phyloP scores from a whole-genome alignment of 2,113 vertebrate genomes.

The Sphyrna mokarran region DNA sequence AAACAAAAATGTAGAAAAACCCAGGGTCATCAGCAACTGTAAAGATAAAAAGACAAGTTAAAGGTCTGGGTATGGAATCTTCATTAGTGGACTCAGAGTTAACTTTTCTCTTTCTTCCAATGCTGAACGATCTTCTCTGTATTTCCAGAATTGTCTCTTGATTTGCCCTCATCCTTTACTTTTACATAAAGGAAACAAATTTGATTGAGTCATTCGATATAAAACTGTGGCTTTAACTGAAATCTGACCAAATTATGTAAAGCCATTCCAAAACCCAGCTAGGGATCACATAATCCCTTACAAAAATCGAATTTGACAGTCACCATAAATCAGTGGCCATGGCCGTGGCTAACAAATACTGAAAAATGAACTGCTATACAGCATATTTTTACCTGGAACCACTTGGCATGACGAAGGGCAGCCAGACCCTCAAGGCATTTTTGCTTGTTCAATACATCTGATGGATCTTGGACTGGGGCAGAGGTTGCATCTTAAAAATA shows the following conservation, averaged over 20 bases:
- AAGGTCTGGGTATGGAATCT: neutral
- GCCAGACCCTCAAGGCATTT: conserved; percentile 68
- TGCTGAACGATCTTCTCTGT: neutral
- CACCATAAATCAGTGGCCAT: conserved; percentile 76
- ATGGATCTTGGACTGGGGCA: conserved; percentile 49
- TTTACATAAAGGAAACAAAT: neutral
- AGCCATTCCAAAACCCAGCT: neutral
- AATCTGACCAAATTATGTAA: neutral
- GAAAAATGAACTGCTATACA: neutral
- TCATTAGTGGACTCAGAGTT: neutral
- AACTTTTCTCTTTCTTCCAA: neutral
- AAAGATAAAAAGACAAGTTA: neutral
- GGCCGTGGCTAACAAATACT: conserved; percentile 25
- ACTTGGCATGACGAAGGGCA: conserved; percentile 70
- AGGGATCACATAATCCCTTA: conserved; percentile 64
- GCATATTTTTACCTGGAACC: conserved; percentile 68
- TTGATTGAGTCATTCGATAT: neutral
- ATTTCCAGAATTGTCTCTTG: neutral
- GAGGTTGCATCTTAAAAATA: conserved; percentile 41
- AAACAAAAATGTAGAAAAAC: neutral
- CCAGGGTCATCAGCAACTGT: neutral
- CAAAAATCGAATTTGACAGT: conserved; percentile 92
- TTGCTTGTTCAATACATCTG: conserved; percentile 57
- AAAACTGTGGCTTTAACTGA: neutral
- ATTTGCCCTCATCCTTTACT: neutral